Evolutionary conservation across 2,113 vertebrate genomes (phyloP).

Genomic region (Neofelis nebulosa): DNA sequence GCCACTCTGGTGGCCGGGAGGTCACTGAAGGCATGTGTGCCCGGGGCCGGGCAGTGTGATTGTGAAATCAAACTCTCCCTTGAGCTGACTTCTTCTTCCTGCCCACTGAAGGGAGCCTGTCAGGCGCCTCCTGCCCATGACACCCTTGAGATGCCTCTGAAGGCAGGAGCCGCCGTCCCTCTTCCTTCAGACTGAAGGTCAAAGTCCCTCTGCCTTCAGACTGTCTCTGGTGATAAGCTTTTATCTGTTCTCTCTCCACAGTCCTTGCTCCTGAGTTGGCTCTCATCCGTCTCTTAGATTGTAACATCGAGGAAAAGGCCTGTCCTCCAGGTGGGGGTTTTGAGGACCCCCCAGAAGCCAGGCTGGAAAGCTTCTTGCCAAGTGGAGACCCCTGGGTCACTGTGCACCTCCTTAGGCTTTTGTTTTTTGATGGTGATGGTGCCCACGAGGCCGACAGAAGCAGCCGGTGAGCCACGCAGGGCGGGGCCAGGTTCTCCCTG

Average conservation of each 20-base stretch:
- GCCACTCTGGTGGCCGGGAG: not conserved
- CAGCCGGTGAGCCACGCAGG: fast-evolving
- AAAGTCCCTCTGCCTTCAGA: no score
- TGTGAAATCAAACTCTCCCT: not conserved
- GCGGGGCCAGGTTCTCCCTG: fast-evolving
- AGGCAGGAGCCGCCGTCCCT: not conserved
- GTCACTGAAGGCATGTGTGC: not conserved
- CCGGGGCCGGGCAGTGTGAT: not conserved
- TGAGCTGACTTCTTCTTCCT: fast-evolving
- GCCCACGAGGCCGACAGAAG: not conserved
- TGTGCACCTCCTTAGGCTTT: no score
- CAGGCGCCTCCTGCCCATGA: fast-evolving
- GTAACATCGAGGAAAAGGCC: not conserved
- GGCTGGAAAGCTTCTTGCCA: not conserved
- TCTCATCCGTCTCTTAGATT: not conserved
- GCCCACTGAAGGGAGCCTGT: no score
- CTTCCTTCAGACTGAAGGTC: not conserved
- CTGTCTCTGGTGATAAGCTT: not conserved
- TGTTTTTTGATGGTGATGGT: no score
- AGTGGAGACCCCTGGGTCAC: not conserved
- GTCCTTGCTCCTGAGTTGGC: not conserved
- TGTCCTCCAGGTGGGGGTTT: not conserved
- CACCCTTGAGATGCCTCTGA: not conserved
- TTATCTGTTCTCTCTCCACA: not conserved
- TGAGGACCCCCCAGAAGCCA: not conserved